Evolutionary conservation across 2,888 invertebrate species (phyloP).

Genomic region (Aethes cnicana): DNA sequence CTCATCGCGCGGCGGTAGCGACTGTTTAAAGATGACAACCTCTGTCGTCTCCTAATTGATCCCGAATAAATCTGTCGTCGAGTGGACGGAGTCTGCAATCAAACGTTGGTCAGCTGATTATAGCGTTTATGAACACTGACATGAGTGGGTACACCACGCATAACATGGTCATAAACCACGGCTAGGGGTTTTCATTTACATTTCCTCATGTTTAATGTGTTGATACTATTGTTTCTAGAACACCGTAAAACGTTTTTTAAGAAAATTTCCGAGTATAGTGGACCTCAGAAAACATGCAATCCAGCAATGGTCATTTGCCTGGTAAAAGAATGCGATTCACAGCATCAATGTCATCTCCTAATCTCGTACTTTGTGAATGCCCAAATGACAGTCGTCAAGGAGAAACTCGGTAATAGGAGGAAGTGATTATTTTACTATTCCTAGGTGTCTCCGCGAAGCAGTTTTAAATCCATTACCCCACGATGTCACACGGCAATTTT

Average conservation of each 20-base stretch:
- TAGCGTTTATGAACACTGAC: no score
- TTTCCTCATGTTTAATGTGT: no score
- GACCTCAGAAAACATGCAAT: background rate
- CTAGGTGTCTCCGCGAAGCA: constrained; percentile 64
- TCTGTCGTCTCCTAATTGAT: constrained; percentile 56
- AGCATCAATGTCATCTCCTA: constrained; percentile 23
- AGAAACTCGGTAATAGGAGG: constrained; percentile 47
- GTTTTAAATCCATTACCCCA: constrained; percentile 78
- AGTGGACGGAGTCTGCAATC: constrained; percentile 42
- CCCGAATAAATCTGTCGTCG: constrained; percentile 51
- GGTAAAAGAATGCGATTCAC: constrained; percentile 4
- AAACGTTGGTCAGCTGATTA: constrained; percentile 36
- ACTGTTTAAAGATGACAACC: constrained; percentile 46
- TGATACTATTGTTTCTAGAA: no score
- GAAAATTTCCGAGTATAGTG: no score
- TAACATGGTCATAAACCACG: no score
- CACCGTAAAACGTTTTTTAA: no score
- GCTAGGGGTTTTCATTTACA: no score
- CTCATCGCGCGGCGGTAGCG: constrained; percentile 47
- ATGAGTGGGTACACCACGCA: no score
- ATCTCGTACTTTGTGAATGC: constrained; percentile 27
- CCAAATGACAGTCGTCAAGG: constrained; percentile 38
- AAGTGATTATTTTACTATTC: constrained; percentile 75
- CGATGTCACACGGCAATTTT: constrained; percentile 79
- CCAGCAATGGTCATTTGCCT: background rate